Percentiles rank a stretch among this genome's conserved stretches.
Conservation (phyloP, 2,888 invertebrate species). For the Chrysotoxum bicinctum region DNA sequence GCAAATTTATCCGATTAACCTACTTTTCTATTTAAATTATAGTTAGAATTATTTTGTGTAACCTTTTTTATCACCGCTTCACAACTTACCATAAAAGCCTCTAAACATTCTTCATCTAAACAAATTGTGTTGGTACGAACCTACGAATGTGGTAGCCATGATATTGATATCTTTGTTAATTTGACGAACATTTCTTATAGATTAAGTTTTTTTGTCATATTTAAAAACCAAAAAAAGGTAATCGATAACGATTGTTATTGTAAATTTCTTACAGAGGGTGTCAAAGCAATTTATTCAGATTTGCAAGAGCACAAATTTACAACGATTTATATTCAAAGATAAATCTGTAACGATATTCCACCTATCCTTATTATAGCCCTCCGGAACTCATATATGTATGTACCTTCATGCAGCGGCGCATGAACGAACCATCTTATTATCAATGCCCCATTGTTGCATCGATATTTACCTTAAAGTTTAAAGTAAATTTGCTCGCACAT, state of each 20-base stretch:
- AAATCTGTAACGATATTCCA: slow-evolving; percentile 21
- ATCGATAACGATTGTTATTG: not conserved
- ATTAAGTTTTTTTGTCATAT: not conserved
- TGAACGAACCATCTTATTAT: slow-evolving; percentile 44
- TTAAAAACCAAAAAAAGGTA: not conserved
- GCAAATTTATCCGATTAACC: no score
- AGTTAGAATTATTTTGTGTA: no score
- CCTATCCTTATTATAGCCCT: slow-evolving; percentile 18
- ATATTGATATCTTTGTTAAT: not conserved
- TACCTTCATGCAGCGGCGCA: slow-evolving; percentile 11
- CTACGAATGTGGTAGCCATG: no score
- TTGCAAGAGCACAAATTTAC: slow-evolving; percentile 4
- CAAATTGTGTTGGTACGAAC: no score
- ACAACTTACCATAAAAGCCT: no score
- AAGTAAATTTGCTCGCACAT: slow-evolving; percentile 62
- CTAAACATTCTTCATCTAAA: no score
- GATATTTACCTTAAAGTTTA: slow-evolving; percentile 48
- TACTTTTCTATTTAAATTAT: no score
- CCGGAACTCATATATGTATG: not conserved
- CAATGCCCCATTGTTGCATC: slow-evolving; percentile 51
- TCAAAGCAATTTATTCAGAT: slow-evolving; percentile 44
- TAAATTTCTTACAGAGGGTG: slow-evolving; percentile 25
- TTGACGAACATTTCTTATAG: not conserved
- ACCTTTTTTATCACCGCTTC: no score
- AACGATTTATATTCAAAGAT: slow-evolving; percentile 42